phyloP scores from a whole-genome alignment of 2,888 invertebrate species.

The Phortica magna region DNA sequence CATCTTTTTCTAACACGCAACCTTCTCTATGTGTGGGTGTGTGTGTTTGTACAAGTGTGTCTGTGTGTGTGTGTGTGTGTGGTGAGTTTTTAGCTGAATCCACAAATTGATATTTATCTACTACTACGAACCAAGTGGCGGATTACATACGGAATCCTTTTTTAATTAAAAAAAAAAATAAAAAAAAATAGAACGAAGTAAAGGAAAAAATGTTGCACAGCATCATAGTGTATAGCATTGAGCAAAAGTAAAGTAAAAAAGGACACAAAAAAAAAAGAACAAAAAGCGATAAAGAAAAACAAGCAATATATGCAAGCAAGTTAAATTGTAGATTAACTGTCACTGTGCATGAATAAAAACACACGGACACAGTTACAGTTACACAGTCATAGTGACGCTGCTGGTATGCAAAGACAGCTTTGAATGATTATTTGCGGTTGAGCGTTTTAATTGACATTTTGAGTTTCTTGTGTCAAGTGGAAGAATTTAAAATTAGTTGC shows the following conservation, averaged over 20 bases:
- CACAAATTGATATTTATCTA: slow-evolving; percentile 42
- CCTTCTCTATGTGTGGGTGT: neutral
- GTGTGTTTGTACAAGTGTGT: neutral
- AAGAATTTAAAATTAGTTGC: slow-evolving; percentile 16
- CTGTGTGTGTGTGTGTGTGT: neutral
- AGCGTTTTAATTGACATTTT: slow-evolving; percentile 24
- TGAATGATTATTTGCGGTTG: slow-evolving; percentile 18
- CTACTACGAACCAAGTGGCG: slow-evolving; percentile 57
- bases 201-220: neutral
- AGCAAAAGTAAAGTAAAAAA: too few relatives aligned
- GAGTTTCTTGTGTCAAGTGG: slow-evolving; percentile 12
- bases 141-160: slow-evolving; percentile 70
- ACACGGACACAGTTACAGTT: neutral
- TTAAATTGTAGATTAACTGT: slow-evolving; percentile 27
- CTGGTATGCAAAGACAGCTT: neutral
- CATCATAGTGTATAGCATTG: neutral
- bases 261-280: too few relatives aligned
- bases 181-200: neutral
- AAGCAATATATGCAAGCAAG: slow-evolving; percentile 21
- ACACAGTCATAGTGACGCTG: neutral
- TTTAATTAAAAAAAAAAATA: slow-evolving; percentile 66
- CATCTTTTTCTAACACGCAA: neutral
- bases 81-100: slow-evolving; percentile 24
- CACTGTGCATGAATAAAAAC: neutral
- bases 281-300: too few relatives aligned